Evolutionary conservation across 2,797 vertebrate genomes (phyloP), one percentile per base, ranked within the genome.

Genomic region (Aplochiton taeniatus): DNA sequence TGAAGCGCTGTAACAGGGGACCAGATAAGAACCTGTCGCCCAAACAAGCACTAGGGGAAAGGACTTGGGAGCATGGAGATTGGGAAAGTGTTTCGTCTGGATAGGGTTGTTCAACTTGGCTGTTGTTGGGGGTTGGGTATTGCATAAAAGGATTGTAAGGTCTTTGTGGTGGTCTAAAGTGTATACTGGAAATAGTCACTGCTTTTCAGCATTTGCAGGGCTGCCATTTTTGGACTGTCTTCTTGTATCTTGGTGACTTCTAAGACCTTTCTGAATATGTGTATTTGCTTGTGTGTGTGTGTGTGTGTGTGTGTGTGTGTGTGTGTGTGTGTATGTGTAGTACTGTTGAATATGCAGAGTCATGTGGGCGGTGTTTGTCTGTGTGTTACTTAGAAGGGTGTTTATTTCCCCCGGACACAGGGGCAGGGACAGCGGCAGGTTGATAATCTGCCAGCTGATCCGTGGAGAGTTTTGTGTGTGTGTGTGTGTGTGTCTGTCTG

Each of bases 401-500:
- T 68, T 65, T 8, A 11, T 65, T 66, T 68, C 50, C 74, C 50
- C 19, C 20, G 78, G 69, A 45, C 74, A 80, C 6, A 31, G 65
- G 52, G 17, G 18, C 53, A 65, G 46, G 51, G 41, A 41, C 61
- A 68, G 72, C 13, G 19, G 75, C 79, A 76, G 72, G 56, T 61
- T 79, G 79, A 82, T 77, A 69, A 79, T 66, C 70, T 76, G 57
- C 72, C 63, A 77, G 65, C 67, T 68, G 41, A 61, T 69, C 61
- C 60, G 74, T 11, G 58, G 52, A 59, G 6, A 53, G 48, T 45
- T 13, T 63, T 70, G 46, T 70, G 43, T 51, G 12, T 18, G 70
- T 68, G 61, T 71, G 57, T 63, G 63, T 50, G 62, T 17, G 4
- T 58, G 54, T 67, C 11, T 47, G 47, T 70, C 48, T 52, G 49